Conservation (phyloP, 2,113 vertebrate genomes). For the Glaucomys volans region DNA sequence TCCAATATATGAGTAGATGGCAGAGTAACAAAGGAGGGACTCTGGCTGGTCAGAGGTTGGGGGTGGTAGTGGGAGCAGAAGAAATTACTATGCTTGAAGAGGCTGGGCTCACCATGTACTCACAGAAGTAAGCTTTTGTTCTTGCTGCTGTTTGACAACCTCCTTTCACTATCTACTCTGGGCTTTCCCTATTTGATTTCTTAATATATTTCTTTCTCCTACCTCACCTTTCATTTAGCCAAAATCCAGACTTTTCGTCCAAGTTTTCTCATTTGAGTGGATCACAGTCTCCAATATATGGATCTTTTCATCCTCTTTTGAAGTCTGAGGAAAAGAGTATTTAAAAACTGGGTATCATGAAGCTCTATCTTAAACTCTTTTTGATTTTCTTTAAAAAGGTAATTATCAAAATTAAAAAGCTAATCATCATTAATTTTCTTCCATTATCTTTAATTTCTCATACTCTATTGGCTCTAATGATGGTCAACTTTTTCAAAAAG, state of each 20-base stretch:
- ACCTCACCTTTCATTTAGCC: not conserved
- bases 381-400: constrained; percentile 4
- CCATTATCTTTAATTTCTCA: constrained; percentile 1
- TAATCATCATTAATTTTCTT: not conserved
- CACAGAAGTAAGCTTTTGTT: not conserved
- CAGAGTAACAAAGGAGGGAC: not conserved
- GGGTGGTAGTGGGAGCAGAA: not conserved
- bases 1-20: not conserved
- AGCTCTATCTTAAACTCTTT: not conserved
- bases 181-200: not conserved
- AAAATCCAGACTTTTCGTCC: not conserved
- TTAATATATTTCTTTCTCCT: not conserved
- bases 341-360: not conserved
- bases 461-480: not conserved
- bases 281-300: not conserved
- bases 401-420: not conserved
- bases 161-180: not conserved
- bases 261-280: not conserved
- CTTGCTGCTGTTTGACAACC: not conserved
- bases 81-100: not conserved
- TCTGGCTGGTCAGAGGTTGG: not conserved
- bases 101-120: not conserved
- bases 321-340: not conserved
- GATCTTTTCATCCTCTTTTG: not conserved
- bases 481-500: not conserved